A percentile compares a stretch with the other conserved stretches of the same genome.
These are phyloP conservation scores for Siniperca chuatsi DNA, from an alignment of 2,113 vertebrate species.

Conservation along the genomic window DNA sequence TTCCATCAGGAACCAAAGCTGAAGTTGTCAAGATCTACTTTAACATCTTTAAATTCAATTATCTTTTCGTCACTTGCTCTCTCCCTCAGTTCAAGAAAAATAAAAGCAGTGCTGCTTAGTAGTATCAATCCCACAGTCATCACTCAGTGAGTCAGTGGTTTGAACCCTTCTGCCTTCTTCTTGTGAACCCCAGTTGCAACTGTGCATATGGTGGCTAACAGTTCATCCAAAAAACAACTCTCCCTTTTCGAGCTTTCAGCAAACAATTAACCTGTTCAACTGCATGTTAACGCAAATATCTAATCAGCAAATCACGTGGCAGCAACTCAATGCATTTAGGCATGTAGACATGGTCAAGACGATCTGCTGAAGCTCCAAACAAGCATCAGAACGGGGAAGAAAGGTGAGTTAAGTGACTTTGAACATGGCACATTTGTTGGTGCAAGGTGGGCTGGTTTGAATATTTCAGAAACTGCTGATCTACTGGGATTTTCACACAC, in stretches of 20 bases:
- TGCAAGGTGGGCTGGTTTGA: too few species aligned
- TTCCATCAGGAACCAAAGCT: not conserved
- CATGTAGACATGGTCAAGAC: too few species aligned
- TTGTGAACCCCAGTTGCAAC: not conserved
- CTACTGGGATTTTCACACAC: too few species aligned
- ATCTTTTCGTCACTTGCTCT: slow-evolving; percentile 16
- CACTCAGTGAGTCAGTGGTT: not conserved
- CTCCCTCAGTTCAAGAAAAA: not conserved
- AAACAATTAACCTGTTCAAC: not conserved
- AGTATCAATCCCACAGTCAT: not conserved
- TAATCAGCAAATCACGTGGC: too few species aligned
- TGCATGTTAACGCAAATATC: too few species aligned
- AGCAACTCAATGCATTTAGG: too few species aligned
- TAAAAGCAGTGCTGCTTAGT: slow-evolving; percentile 4
- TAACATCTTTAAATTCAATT: not conserved
- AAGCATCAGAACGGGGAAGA: too few species aligned
- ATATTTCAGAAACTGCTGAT: too few species aligned
- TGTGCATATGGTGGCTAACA: not conserved
- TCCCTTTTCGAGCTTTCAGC: slow-evolving; percentile 13
- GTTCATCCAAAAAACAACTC: slow-evolving; percentile 20
- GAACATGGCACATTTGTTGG: too few species aligned
- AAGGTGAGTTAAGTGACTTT: too few species aligned
- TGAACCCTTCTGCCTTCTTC: not conserved
- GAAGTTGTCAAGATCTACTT: not conserved
- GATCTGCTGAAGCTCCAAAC: too few species aligned